Evolutionary conservation across 2,113 vertebrate genomes (phyloP).

Genomic region (Lamprotornis superbus): DNA sequence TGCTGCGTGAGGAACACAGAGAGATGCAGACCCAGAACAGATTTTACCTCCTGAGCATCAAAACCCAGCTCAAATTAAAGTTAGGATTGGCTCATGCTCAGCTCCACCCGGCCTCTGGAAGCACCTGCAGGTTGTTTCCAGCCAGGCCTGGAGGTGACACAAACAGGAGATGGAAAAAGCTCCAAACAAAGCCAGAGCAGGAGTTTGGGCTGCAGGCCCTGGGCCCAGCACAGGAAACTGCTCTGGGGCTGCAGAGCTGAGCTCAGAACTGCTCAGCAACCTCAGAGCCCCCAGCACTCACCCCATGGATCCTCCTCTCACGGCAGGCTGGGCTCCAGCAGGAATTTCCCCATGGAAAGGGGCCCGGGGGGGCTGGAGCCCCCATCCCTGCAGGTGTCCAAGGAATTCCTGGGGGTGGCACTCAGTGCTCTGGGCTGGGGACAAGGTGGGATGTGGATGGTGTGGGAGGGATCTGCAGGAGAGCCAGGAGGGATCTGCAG

Average conservation of each 20-base stretch:
- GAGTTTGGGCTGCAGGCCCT: not conserved
- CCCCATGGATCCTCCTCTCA: rapidly evolving
- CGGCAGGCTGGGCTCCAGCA: rapidly evolving
- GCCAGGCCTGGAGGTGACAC: not conserved
- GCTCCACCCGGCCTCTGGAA: not conserved
- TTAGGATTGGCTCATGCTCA: not conserved
- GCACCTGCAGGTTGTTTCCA: not conserved
- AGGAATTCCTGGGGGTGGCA: not conserved
- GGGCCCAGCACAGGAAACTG: not conserved
- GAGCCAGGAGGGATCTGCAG: not conserved
- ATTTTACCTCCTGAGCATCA: not conserved
- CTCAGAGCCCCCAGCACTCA: not conserved
- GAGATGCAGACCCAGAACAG: not conserved
- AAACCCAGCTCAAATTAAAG: not conserved
- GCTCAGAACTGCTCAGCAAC: not conserved
- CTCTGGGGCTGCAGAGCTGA: not conserved
- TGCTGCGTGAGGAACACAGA: not conserved
- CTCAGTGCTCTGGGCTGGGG: not conserved
- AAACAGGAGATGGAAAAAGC: not conserved
- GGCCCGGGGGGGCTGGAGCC: not conserved
- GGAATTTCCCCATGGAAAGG: not conserved
- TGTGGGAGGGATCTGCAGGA: not conserved
- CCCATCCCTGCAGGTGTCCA: not conserved
- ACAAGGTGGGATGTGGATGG: rapidly evolving
- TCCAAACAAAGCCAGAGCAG: rapidly evolving